Base-by-base conservation (phyloP, 2,797 vertebrate genomes). In the Poecilia picta region DNA sequence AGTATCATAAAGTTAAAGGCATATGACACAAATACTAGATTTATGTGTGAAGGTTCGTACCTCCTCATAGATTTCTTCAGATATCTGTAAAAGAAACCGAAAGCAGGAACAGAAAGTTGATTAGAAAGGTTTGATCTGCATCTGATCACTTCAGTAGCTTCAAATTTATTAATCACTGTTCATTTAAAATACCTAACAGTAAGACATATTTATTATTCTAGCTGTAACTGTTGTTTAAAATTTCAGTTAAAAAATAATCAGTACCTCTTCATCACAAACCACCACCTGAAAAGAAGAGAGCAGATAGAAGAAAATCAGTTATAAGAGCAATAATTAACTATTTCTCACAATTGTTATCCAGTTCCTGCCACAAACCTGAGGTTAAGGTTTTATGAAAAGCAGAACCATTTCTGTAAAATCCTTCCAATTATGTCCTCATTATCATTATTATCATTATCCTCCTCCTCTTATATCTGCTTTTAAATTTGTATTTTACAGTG, bases 21-120 rank as follows among this genome's bases (percentile, higher is more conserved):
- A 33, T 62, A 62, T 33, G 15, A 33, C 13, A 57, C 55, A 57
- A 13, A 59, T 59, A 59, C n/a, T 31, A 23, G 57, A 59, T 59
- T 59, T 59, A 2, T 31, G n/a, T 31, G n/a, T 28, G 12, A 31
- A 59, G 55, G 55, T 59, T 59, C 12, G 1, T 57, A 57, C 55
- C 0, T 59, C 28, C 0, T 1, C 1, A 15, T 5, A 12, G n/a
- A 1, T 15, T 15, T 28, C n/a, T 13, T 16, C 57, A 59, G n/a
- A 28, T 15, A 0, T 2, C 57, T 15, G 57, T 13, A 31, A 59
- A 28, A 59, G 57, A 59, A 59, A 5, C 25, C n/a, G n/a, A 57
- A 51, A 57, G 55, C 8, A 59, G 55, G 25, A 28, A 31, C 4
- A 31, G 28, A 33, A 33, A 62, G 57, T 33, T 1, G 11, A 62